Evolutionary conservation across 2,113 vertebrate species (phyloP).

Genomic region (Oryzias woworae): DNA sequence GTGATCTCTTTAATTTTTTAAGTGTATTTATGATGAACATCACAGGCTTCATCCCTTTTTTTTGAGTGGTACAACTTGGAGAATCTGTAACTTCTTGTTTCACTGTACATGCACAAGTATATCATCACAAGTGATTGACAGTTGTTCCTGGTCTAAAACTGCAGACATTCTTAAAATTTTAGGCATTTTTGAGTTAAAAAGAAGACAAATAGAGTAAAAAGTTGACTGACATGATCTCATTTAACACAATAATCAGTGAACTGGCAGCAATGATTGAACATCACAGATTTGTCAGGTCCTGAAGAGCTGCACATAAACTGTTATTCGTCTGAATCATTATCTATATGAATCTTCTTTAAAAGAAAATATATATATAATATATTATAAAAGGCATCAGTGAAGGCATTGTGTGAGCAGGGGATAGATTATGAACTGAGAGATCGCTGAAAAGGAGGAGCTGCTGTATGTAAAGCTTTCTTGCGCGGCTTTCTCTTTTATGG

Average conservation of each 20-base stretch:
- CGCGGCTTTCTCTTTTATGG: slow-evolving; percentile 66
- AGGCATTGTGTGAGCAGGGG: slow-evolving; percentile 50
- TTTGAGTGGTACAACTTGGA: too few relatives aligned
- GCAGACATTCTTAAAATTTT: too few relatives aligned
- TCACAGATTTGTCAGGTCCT: slow-evolving; percentile 21
- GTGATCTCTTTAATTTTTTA: too few relatives aligned
- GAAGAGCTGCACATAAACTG: slow-evolving; percentile 51
- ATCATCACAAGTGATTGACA: too few relatives aligned
- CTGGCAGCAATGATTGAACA: slow-evolving; percentile 29
- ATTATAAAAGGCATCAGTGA: slow-evolving; percentile 54
- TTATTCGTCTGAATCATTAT: slow-evolving; percentile 52
- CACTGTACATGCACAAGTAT: too few relatives aligned
- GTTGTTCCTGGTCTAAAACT: too few relatives aligned
- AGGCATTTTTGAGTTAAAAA: background rate
- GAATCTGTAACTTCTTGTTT: too few relatives aligned
- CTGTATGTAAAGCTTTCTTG: slow-evolving; percentile 48
- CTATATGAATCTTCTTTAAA: slow-evolving; percentile 44
- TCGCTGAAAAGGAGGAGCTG: slow-evolving; percentile 48
- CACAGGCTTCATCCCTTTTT: too few relatives aligned
- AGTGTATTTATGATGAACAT: too few relatives aligned
- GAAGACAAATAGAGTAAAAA: background rate
- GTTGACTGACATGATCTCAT: slow-evolving; percentile 26
- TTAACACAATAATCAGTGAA: slow-evolving; percentile 21
- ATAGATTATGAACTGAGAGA: slow-evolving; percentile 37
- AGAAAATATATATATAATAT: slow-evolving; percentile 69